These are phyloP conservation scores for Drosophila neutralis DNA, from an alignment of 2,888 invertebrate species.

Conservation along the genomic window DNA sequence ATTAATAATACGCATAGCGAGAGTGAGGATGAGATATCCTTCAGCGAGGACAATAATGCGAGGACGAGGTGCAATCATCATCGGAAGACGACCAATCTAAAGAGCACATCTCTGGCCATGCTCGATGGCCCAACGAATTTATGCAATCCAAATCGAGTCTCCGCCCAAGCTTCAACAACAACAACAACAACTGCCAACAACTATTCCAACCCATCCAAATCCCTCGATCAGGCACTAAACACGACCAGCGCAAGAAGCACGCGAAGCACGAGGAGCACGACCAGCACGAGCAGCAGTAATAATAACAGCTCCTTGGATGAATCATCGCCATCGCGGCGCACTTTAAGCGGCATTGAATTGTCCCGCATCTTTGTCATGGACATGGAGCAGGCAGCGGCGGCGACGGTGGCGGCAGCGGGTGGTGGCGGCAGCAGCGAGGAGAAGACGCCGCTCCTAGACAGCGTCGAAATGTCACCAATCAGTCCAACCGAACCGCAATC, in stretches of 20 bases:
- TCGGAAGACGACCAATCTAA: slow-evolving; percentile 83
- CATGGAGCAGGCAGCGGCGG: slow-evolving; percentile 72
- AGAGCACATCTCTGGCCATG: slow-evolving; percentile 84
- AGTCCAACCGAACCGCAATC: slow-evolving; percentile 83
- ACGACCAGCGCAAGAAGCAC: slow-evolving; percentile 51
- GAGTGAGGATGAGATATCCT: slow-evolving; percentile 82
- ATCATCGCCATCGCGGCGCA: slow-evolving; percentile 82
- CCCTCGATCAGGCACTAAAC: slow-evolving; percentile 78
- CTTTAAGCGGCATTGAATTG: slow-evolving; percentile 78
- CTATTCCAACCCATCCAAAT: slow-evolving; percentile 78
- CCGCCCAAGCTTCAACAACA: slow-evolving; percentile 42
- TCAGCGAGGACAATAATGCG: slow-evolving; percentile 83
- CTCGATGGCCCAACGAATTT: slow-evolving; percentile 82
- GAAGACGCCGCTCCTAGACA: slow-evolving; percentile 84
- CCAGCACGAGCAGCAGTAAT: slow-evolving; percentile 58
- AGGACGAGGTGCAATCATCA: slow-evolving; percentile 33
- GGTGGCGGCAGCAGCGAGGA: slow-evolving; percentile 84
- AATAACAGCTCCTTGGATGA: slow-evolving; percentile 82
- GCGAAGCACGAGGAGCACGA: slow-evolving; percentile 44
- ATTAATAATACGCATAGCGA: slow-evolving; percentile 82
- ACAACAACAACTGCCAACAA: slow-evolving; percentile 43
- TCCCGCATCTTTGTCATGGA: slow-evolving; percentile 82
- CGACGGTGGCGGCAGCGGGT: background rate
- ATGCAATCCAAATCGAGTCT: slow-evolving; percentile 58
- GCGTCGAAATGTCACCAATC: slow-evolving; percentile 85